phyloP scores from a whole-genome alignment of 2,797 vertebrate genomes.

The Streptopelia turtur region DNA sequence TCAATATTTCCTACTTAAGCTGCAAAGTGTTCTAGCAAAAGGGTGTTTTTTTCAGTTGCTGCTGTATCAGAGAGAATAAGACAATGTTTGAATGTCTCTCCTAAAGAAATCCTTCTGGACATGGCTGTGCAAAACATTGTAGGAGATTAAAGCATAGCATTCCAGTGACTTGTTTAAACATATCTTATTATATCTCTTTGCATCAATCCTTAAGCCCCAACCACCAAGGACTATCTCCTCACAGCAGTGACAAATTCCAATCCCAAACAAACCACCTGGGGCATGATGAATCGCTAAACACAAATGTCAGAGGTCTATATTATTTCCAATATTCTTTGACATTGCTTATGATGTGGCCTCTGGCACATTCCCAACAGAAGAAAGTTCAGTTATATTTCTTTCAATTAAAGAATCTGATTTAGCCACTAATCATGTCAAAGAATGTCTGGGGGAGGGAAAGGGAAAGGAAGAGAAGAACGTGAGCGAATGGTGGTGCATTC shows the following conservation, averaged over 20 bases:
- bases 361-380: conserved; percentile 41
- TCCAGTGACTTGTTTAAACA: conserved; percentile 69
- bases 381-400: conserved; percentile 57
- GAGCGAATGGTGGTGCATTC: neutral
- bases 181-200: conserved; percentile 44
- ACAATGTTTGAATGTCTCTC: neutral
- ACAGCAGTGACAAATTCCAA: conserved; percentile 43
- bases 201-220: conserved; percentile 59
- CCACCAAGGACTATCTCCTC: conserved; percentile 44
- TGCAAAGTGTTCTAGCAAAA: neutral
- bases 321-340: conserved; percentile 43
- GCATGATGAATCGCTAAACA: neutral
- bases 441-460: conserved; percentile 19
- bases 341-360: conserved; percentile 51
- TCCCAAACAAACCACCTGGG: conserved; percentile 46
- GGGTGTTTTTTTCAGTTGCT: neutral
- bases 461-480: neutral
- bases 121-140: neutral
- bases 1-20: neutral
- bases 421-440: conserved; percentile 57
- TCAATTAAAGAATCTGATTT: conserved; percentile 50
- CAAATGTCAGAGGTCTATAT: conserved; percentile 57
- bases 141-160: conserved; percentile 60
- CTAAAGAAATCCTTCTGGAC: conserved; percentile 47
- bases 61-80: neutral